phyloP scores from a whole-genome alignment of 1,140 invertebrate species.

The Colletes gigas region DNA sequence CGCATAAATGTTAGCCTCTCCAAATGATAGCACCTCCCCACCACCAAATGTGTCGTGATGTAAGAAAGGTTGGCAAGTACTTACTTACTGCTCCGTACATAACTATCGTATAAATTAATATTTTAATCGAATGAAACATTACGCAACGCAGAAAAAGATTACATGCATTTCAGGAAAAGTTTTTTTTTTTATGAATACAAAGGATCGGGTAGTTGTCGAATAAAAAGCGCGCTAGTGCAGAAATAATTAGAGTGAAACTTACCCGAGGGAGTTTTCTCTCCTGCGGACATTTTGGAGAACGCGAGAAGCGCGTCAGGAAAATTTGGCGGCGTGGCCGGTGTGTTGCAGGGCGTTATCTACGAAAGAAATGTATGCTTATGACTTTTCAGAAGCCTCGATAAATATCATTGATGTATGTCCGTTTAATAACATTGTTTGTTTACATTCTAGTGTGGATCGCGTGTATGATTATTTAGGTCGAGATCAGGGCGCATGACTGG shows the following conservation, averaged over 20 bases:
- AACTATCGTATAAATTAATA: too few relatives aligned
- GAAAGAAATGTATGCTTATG: conserved; percentile 76
- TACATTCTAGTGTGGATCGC: conserved; percentile 20
- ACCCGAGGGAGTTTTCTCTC: conserved; percentile 80
- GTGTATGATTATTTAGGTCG: conserved; percentile 41
- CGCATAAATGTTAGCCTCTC: too few relatives aligned
- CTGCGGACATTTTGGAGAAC: conserved; percentile 90
- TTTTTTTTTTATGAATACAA: too few relatives aligned
- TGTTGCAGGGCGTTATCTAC: conserved; percentile 92
- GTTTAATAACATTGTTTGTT: conserved; percentile 26
- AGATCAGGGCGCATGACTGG: conserved; percentile 32
- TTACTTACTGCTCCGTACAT: too few relatives aligned
- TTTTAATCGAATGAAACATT: too few relatives aligned
- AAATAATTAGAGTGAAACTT: conserved; percentile 44
- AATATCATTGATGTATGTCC: not conserved
- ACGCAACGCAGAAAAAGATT: too few relatives aligned
- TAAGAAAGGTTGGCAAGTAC: too few relatives aligned
- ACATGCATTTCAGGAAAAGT: too few relatives aligned
- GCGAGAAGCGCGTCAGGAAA: conserved; percentile 92
- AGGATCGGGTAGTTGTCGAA: not conserved
- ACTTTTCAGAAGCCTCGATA: not conserved
- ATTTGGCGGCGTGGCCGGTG: conserved; percentile 94
- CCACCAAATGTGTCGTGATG: too few relatives aligned
- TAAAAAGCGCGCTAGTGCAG: not conserved
- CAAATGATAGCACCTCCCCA: too few relatives aligned